Percentiles rank a stretch among this genome's conserved stretches.
Evolutionary conservation across 2,113 vertebrate genomes (phyloP).

Genomic region (Spizaetus ornatus): DNA sequence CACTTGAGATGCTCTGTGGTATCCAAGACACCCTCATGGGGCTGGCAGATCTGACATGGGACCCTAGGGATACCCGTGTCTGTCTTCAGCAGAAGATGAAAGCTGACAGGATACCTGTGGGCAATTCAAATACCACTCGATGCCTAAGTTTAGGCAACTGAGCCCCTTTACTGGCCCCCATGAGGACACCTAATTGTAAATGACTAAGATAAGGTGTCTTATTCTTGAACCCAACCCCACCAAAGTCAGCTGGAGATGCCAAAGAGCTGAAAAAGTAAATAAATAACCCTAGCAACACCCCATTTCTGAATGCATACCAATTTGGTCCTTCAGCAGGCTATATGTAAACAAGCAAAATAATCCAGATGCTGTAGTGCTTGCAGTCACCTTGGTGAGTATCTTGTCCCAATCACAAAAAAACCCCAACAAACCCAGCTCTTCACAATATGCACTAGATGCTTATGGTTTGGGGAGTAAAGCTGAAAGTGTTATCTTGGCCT

Average conservation of each 20-base stretch:
- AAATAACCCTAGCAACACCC: background rate
- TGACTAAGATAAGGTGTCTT: background rate
- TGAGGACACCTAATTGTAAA: background rate
- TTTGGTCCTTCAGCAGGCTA: background rate
- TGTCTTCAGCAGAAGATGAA: background rate
- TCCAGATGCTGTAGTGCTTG: background rate
- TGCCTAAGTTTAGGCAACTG: background rate
- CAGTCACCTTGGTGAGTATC: background rate
- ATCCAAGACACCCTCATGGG: background rate
- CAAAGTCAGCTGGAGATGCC: background rate
- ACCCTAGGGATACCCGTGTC: rapidly evolving
- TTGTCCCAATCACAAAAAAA: background rate
- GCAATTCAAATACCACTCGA: background rate
- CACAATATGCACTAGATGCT: background rate
- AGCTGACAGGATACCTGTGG: background rate
- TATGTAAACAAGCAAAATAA: background rate
- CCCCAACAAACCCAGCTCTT: background rate
- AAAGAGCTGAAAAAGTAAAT: background rate
- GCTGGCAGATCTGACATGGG: background rate
- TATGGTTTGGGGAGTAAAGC: background rate
- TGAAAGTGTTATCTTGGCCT: background rate
- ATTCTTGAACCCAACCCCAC: background rate
- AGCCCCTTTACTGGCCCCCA: background rate
- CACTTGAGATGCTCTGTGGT: background rate
- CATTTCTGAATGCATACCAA: background rate